phyloP scores from a whole-genome alignment of 2,113 vertebrate species.

The Chroicocephalus ridibundus region DNA sequence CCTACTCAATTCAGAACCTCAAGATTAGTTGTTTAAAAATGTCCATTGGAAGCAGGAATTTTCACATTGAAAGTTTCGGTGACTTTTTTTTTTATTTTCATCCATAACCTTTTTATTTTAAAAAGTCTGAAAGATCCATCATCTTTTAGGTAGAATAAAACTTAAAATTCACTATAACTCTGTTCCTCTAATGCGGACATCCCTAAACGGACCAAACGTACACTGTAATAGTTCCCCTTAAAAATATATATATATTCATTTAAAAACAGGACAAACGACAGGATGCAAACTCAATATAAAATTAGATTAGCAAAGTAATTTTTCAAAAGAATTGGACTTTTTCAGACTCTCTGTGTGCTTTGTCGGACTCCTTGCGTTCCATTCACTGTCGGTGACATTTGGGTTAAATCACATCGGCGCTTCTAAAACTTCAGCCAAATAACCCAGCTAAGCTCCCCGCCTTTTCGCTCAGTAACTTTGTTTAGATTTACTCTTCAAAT shows the following conservation, averaged over 20 bases:
- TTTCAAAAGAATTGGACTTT: not conserved
- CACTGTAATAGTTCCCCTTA: not conserved
- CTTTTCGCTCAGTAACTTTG: not conserved
- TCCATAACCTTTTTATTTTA: not conserved
- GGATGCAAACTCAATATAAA: not conserved
- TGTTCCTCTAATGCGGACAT: not conserved
- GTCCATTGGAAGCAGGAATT: fast-evolving
- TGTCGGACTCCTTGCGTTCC: not conserved
- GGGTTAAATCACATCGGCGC: not conserved
- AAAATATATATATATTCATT: not conserved
- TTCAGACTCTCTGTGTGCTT: not conserved
- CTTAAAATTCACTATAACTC: not conserved
- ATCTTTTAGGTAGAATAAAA: not conserved
- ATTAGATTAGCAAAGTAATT: not conserved
- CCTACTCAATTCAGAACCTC: not conserved
- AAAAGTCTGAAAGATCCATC: not conserved
- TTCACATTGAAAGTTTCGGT: not conserved
- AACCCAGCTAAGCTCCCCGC: not conserved
- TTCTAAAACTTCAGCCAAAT: not conserved
- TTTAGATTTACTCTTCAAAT: not conserved
- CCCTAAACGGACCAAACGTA: not conserved
- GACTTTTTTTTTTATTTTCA: not conserved
- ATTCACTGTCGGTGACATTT: too few relatives aligned
- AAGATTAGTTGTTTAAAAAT: too few relatives aligned
- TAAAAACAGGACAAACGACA: not conserved